Conservation (phyloP, 2,797 vertebrate species). For the Lagothrix lagotricha region DNA sequence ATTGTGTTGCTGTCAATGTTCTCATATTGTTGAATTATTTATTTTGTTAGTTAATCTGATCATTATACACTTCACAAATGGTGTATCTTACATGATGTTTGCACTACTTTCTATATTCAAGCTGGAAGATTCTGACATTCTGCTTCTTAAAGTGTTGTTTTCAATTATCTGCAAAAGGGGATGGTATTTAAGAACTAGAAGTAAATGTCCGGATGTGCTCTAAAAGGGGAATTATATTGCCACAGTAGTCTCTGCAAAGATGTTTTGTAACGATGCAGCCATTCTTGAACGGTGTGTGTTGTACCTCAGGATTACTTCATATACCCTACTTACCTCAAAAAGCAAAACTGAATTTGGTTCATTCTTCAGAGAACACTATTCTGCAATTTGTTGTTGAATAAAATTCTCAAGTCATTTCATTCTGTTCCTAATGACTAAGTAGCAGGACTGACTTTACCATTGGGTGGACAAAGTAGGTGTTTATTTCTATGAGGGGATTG, state of each 20-base stretch:
- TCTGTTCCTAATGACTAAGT: not conserved
- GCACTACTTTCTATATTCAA: not conserved
- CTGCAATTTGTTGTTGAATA: not conserved
- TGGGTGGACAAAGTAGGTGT: not conserved
- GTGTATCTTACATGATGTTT: conserved; percentile 16
- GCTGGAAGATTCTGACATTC: conserved; percentile 3
- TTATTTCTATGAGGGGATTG: not conserved
- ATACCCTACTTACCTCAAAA: not conserved
- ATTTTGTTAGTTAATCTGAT: not conserved
- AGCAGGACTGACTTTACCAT: too few relatives aligned
- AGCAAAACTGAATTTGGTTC: not conserved
- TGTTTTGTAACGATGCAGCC: not conserved
- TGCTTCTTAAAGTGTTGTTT: not conserved
- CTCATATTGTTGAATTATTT: not conserved
- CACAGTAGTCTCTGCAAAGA: not conserved
- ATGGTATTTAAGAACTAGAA: not conserved
- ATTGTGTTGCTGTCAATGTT: not conserved
- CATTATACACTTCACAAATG: conserved; percentile 38
- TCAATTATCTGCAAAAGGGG: not conserved
- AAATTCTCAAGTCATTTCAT: not conserved
- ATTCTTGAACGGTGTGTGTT: not conserved
- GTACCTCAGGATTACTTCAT: not conserved
- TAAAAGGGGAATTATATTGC: not conserved
- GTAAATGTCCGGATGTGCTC: not conserved
- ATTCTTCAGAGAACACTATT: not conserved